Evolutionary conservation across 2,113 vertebrate genomes (phyloP).

Genomic region (Lanius collurio): DNA sequence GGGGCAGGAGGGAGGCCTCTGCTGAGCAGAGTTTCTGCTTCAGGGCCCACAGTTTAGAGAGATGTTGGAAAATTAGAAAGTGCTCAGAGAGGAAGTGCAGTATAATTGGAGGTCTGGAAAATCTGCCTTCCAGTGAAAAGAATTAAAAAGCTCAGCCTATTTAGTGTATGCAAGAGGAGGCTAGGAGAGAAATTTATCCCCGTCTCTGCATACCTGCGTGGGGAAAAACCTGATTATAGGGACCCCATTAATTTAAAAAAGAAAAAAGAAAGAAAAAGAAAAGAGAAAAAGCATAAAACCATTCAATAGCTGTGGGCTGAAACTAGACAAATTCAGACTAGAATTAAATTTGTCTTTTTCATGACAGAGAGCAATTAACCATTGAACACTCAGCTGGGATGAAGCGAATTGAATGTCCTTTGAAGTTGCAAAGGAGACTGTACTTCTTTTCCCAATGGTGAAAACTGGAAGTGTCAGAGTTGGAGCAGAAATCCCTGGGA

Average conservation of each 20-base stretch:
- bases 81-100: background rate
- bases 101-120: slow-evolving; percentile 23
- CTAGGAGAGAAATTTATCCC: background rate
- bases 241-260: background rate
- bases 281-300: background rate
- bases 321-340: background rate
- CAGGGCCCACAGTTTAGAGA: background rate
- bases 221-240: background rate
- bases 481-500: background rate
- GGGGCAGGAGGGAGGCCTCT: background rate
- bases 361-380: background rate
- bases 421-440: background rate
- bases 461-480: background rate
- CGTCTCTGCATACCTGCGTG: background rate
- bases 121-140: slow-evolving; percentile 34
- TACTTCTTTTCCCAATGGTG: background rate
- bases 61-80: background rate
- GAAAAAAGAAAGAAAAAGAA: background rate
- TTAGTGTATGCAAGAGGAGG: background rate
- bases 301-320: background rate
- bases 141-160: background rate
- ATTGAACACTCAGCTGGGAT: background rate
- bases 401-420: background rate
- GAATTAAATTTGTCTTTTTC: background rate
- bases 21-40: background rate